Evolutionary conservation across 2,888 invertebrate species (phyloP).

Genomic region (Blomia tropicalis): DNA sequence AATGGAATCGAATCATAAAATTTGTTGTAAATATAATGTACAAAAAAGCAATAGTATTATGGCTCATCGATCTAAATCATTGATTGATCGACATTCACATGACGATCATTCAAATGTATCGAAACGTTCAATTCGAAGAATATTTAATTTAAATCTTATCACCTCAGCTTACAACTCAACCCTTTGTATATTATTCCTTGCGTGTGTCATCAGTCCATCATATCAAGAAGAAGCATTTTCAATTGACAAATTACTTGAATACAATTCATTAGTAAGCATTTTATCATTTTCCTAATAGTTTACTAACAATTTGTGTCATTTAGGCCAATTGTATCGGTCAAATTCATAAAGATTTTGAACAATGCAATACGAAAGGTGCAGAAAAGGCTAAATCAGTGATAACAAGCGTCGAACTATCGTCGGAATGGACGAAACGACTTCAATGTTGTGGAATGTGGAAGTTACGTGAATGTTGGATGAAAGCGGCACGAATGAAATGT

Average conservation of each 20-base stretch:
- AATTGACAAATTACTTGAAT: slow-evolving; percentile 18
- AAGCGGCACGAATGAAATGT: slow-evolving; percentile 11
- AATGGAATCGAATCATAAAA: too few relatives aligned
- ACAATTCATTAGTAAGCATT: slow-evolving; percentile 13
- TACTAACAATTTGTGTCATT: background rate
- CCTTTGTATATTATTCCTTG: background rate
- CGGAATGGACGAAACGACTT: slow-evolving; percentile 11
- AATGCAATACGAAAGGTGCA: slow-evolving; percentile 19
- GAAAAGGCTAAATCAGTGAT: slow-evolving; percentile 14
- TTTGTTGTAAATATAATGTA: too few relatives aligned
- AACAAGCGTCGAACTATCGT: background rate
- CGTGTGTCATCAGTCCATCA: background rate
- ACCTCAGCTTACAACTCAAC: too few relatives aligned
- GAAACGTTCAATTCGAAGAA: too few relatives aligned
- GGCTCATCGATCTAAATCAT: too few relatives aligned
- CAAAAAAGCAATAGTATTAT: too few relatives aligned
- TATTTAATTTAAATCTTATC: too few relatives aligned
- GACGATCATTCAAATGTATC: too few relatives aligned
- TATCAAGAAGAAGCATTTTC: background rate
- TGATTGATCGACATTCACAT: too few relatives aligned
- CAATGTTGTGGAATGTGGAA: slow-evolving; percentile 23
- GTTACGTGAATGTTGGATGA: slow-evolving; percentile 21
- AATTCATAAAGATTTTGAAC: slow-evolving; percentile 21
- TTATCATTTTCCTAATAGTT: background rate
- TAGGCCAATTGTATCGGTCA: slow-evolving; percentile 16